These are phyloP conservation scores for Leptatherina wallacei DNA, from an alignment of 2,797 vertebrate genomes.

Conservation along the genomic window DNA sequence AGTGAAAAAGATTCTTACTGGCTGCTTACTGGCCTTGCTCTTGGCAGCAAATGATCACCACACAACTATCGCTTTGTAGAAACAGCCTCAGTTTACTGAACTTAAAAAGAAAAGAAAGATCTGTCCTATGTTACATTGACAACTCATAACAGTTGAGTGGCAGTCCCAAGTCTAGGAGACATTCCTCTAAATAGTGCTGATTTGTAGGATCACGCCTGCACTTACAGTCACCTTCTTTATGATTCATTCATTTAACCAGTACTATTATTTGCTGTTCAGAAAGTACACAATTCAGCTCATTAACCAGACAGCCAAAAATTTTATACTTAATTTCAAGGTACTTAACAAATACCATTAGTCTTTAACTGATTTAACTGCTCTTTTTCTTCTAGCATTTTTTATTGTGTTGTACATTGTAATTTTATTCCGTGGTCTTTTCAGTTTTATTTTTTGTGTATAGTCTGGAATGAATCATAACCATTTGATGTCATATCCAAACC, in stretches of 20 bases:
- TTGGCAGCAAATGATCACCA: not conserved
- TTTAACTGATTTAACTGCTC: slow-evolving; percentile 35
- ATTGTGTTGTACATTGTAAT: slow-evolving; percentile 13
- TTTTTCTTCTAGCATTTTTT: slow-evolving; percentile 5
- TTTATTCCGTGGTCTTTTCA: slow-evolving; percentile 2
- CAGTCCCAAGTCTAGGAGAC: not conserved
- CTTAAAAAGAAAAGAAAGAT: not conserved
- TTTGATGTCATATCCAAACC: slow-evolving; percentile 69
- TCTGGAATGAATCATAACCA: slow-evolving; percentile 70
- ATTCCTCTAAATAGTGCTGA: not conserved
- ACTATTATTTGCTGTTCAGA: slow-evolving; percentile 7
- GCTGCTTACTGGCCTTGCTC: not conserved
- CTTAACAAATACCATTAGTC: slow-evolving; percentile 26
- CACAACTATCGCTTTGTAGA: not conserved
- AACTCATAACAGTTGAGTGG: not conserved
- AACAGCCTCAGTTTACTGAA: not conserved
- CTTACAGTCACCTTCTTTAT: not conserved
- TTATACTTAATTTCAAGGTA: slow-evolving; percentile 3
- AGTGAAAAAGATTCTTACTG: slow-evolving; percentile 6
- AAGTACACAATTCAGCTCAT: slow-evolving; percentile 12
- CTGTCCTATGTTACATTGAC: not conserved
- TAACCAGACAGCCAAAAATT: not conserved
- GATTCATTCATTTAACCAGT: too few relatives aligned
- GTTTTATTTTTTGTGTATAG: slow-evolving; percentile 37
- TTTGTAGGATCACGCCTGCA: not conserved